A percentile compares a stretch with the other conserved stretches of the same genome.
phyloP scores from a whole-genome alignment of 2,113 vertebrate genomes.

The Plestiodon gilberti region DNA sequence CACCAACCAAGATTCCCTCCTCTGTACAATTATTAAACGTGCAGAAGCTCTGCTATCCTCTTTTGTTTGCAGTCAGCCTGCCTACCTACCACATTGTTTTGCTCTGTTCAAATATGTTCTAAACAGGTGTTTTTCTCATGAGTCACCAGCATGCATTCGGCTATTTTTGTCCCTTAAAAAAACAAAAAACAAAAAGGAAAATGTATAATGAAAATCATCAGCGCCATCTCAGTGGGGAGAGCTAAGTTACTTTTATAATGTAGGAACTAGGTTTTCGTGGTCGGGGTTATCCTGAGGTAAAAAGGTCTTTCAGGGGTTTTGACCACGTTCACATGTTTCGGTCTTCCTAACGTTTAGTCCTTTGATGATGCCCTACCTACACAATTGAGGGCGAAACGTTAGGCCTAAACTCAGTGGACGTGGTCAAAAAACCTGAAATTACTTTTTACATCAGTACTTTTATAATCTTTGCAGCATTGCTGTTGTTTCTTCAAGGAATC shows the following conservation, averaged over 20 bases:
- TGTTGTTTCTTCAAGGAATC: not conserved
- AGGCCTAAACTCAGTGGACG: no score
- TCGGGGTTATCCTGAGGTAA: no score
- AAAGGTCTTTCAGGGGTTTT: no score
- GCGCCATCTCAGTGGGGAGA: not conserved
- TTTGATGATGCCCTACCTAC: no score
- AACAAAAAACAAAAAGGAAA: not conserved
- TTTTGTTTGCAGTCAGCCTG: not conserved
- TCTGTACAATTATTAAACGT: not conserved
- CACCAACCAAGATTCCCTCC: not conserved
- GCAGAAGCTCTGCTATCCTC: not conserved
- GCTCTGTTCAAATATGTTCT: not conserved
- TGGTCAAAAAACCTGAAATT: no score
- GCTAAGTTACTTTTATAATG: not conserved
- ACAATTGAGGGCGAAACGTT: no score
- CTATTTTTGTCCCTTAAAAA: fast-evolving
- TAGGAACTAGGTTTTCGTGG: no score
- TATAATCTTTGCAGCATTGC: not conserved
- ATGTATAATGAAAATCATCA: not conserved
- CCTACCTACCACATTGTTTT: not conserved
- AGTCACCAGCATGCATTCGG: not conserved
- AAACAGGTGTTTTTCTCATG: not conserved
- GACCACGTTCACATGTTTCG: no score
- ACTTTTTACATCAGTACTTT: no score
- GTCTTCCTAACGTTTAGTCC: no score